Evolutionary conservation across 2,888 invertebrate species (phyloP).

Genomic region (Tanytarsus gracilentus): DNA sequence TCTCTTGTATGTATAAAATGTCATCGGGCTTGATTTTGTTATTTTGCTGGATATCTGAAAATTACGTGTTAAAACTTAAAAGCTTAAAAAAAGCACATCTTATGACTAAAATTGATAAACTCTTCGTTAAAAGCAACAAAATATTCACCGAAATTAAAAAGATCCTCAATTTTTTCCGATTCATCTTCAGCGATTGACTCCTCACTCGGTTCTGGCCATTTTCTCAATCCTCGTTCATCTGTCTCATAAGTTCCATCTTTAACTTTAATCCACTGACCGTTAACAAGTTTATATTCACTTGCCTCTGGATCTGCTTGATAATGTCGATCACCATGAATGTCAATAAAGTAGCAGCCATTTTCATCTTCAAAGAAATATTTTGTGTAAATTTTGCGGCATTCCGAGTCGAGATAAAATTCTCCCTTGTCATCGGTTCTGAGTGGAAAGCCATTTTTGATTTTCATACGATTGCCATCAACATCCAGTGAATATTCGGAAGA

Average conservation of each 20-base stretch:
- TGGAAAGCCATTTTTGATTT: not conserved
- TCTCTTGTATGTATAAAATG: conserved; percentile 13
- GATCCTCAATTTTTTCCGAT: not conserved
- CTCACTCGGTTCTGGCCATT: not conserved
- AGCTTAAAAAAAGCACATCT: too few species aligned
- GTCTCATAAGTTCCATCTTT: conserved; percentile 2
- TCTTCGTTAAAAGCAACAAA: not conserved
- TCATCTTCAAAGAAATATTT: conserved; percentile 18
- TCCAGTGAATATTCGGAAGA: not conserved
- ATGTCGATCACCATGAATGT: not conserved
- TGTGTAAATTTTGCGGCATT: conserved; percentile 3
- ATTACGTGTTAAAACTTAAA: too few species aligned
- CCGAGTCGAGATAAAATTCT: conserved; percentile 8
- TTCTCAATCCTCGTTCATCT: conserved; percentile 8
- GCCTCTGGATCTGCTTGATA: conserved; percentile 16
- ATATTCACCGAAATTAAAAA: not conserved
- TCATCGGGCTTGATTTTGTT: conserved; percentile 2
- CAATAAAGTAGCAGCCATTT: not conserved
- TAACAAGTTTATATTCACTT: conserved; percentile 6
- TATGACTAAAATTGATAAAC: too few species aligned
- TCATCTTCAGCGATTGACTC: not conserved
- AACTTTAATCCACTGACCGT: conserved; percentile 2
- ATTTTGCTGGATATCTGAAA: too few species aligned
- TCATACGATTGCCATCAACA: not conserved
- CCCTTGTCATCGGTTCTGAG: not conserved